Conservation (phyloP, 2,888 invertebrate genomes). For the Octonoba sinensis region DNA sequence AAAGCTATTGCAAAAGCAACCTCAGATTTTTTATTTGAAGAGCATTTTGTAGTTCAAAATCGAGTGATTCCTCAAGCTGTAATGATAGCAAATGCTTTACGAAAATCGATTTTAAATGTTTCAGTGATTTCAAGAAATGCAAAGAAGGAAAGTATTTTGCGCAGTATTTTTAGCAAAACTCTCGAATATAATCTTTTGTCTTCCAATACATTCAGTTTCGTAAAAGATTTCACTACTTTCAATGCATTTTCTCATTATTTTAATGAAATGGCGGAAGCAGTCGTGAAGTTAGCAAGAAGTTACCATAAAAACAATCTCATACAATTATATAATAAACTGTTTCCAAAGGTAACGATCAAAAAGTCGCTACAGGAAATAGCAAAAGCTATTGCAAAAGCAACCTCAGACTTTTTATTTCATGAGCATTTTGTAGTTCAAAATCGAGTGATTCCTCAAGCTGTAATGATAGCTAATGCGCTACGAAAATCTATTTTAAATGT, state of each 20-base stretch:
- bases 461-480: conserved; percentile 9
- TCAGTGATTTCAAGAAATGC: too few relatives aligned
- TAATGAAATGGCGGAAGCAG: conserved; percentile 3
- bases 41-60: neutral
- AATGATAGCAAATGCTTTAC: neutral
- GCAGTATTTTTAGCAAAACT: too few relatives aligned
- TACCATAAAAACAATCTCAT: too few relatives aligned
- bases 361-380: neutral
- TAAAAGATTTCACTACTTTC: too few relatives aligned
- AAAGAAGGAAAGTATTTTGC: too few relatives aligned
- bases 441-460: conserved; percentile 13
- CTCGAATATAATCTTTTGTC: too few relatives aligned
- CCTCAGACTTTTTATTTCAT: conserved; percentile 11
- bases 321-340: neutral
- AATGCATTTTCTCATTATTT: too few relatives aligned
- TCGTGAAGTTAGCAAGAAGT: neutral
- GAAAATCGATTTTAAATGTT: conserved; percentile 10
- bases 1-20: neutral
- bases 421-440: conserved; percentile 12
- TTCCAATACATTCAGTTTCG: too few relatives aligned
- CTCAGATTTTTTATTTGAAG: conserved; percentile 10
- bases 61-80: conserved; percentile 18
- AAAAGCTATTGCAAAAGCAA: neutral
- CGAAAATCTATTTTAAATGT: conserved; percentile 27
- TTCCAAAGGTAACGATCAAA: neutral